Evolutionary conservation across 2,113 vertebrate genomes (phyloP).

Genomic region (Plecturocebus donacophilus): DNA sequence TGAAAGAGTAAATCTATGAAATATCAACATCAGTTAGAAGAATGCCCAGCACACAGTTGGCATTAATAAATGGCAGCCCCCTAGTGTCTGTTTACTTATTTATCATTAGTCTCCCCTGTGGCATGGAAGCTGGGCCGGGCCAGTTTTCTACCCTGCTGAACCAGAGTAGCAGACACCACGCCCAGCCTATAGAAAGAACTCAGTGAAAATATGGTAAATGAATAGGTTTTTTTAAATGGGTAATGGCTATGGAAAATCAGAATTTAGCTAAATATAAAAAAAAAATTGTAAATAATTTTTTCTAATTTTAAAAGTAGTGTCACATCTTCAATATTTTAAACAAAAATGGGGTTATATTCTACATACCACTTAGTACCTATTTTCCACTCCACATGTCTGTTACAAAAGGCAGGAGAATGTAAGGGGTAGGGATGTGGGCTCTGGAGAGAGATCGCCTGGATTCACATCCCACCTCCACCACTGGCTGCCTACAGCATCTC

Average conservation of each 20-base stretch:
- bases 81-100: not conserved
- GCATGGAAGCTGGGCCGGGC: not conserved
- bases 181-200: not conserved
- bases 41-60: not conserved
- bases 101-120: not conserved
- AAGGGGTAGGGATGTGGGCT: not conserved
- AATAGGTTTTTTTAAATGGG: not conserved
- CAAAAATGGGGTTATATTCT: not conserved
- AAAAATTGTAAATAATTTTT: not conserved
- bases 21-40: not conserved
- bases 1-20: not conserved
- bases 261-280: not conserved
- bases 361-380: not conserved
- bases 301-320: not conserved
- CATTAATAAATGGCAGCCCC: not conserved
- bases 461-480: not conserved
- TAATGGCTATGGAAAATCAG: constrained; percentile 27
- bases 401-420: not conserved
- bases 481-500: not conserved
- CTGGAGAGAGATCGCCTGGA: not conserved
- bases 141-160: not conserved
- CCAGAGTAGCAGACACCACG: not conserved
- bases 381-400: not conserved
- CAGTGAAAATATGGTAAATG: not conserved
- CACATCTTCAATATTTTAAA: not conserved